Base-by-base conservation (phyloP, 1,140 invertebrate genomes). In the Ladona fulva region DNA sequence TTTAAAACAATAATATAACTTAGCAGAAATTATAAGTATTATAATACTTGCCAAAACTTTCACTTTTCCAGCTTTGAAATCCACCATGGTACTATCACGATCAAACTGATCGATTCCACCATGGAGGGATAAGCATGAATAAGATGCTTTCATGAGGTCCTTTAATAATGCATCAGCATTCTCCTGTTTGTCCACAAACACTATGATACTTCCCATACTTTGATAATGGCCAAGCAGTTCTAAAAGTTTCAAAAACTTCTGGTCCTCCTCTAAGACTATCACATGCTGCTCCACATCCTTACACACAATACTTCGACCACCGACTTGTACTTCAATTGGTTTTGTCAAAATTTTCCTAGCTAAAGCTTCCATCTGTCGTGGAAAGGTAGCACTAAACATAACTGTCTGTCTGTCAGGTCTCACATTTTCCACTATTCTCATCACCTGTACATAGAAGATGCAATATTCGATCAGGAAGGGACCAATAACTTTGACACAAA, bases 81-180 rank as follows among this genome's bases (percentile, higher is more conserved):
- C 97, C 25, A 95, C 89, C 80, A 99, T 99, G 0, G 96, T 99
- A 0, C 95, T 97, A 86, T 99, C 98, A 80, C 98, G 89, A 87
- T 99, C 98, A 85, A 97, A 98, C 86, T 99, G 98, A 87, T 99
- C 98, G 82, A 99, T 99, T 82, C 97, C 98, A 75, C 98, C 98
- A 84, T 99, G 98, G 24, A 99, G 88, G 29, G 97, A 96, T 90
- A 99, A 93, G 83, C 97, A 99, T 24, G 92, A 91, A 81, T 99
- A 98, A 0, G 95, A 96, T 0, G 97, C 96, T 84, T 96, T 98
- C 93, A 99, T 96, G 0, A 99, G 87, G 83, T 99, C 95, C 84
- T 97, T 97, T 29, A 99, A 86, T 6, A 99, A 85, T 22, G 94
- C 95, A 83, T 99, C 98, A 0, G 97, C 94, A 85, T 97, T 95